Evolutionary conservation across 2,113 vertebrate genomes (phyloP), one percentile per base, ranked within the genome.

Genomic region (Sturnira hondurensis): DNA sequence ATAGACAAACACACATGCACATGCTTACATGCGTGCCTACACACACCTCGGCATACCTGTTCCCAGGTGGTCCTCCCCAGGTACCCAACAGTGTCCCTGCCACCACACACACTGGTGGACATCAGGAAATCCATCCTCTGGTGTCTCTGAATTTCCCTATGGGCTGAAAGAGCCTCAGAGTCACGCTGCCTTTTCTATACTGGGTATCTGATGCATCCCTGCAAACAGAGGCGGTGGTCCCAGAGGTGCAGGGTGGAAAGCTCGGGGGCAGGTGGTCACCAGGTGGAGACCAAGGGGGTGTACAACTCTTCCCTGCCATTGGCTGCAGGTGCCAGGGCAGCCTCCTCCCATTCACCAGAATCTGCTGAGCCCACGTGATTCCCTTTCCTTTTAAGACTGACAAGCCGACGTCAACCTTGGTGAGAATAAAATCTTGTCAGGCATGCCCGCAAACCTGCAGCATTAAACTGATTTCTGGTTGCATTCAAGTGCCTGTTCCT

Each of bases 401-500:
- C 43, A 93, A 93, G 36, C 50, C 36, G 10, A 38, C 24, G 43
- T 52, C 71, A 86, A 85, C 16, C 31, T 63, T 38, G 31, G 16
- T 50, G 52, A 89, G 63, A 91, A 61, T n/a, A 38, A 70, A 94
- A 83, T 58, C 71, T 74, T 74, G 33, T 20, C 33, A 83, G 41
- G n/a, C 50, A 77, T n/a, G 45, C 76, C 73, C 86, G n/a, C 45
- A 92, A 56, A 63, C 43, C 33, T 50, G 20, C 74, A 82, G 9
- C 17, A 65, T 84, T 91, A 76, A 85, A 67, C 87, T 47, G 26
- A 65, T 81, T 45, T 50, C 56, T 58, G 56, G 7, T 92, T 84
- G 84, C 83, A 76, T 80, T 77, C 54, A 50, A 41, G 26, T 83
- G 87, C 93, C 85, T 45, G 45, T 41, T 83, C 91, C 33, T 87